Conservation (phyloP, 2,113 vertebrate genomes). For the Syngnathus floridae region DNA sequence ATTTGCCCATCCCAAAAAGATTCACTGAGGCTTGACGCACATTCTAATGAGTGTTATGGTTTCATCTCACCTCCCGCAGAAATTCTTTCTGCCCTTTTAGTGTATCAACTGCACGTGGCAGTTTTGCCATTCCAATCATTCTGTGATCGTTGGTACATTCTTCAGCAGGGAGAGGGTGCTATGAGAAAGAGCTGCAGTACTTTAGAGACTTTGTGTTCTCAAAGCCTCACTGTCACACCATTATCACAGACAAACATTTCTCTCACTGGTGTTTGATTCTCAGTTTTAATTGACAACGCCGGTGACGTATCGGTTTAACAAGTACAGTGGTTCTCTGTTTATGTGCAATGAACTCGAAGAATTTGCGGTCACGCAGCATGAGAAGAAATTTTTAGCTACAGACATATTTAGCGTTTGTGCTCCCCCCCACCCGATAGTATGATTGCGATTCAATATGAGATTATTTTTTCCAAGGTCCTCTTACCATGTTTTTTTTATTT, state of each 20-base stretch:
- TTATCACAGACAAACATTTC: background rate
- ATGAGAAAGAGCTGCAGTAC: slow-evolving; percentile 30
- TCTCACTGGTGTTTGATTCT: too few species aligned
- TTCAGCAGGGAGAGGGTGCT: slow-evolving; percentile 36
- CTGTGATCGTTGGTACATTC: slow-evolving; percentile 37
- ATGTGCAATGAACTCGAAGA: too few species aligned
- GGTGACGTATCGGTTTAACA: too few species aligned
- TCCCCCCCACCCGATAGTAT: too few species aligned
- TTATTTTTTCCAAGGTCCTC: too few species aligned
- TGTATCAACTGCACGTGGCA: slow-evolving; percentile 7
- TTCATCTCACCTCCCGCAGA: background rate
- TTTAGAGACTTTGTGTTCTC: slow-evolving; percentile 20
- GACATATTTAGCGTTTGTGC: too few species aligned
- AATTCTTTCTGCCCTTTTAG: slow-evolving; percentile 17
- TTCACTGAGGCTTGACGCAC: background rate
- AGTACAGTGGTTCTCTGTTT: too few species aligned
- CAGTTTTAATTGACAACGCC: too few species aligned
- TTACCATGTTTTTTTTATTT: too few species aligned
- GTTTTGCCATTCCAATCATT: slow-evolving; percentile 41
- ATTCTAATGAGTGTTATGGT: background rate
- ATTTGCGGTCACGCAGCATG: too few species aligned
- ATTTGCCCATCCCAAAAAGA: background rate
- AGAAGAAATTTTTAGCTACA: too few species aligned
- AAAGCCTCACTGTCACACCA: slow-evolving; percentile 13
- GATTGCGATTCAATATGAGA: too few species aligned